Percentiles rank a stretch among this genome's conserved stretches.
Evolutionary conservation across 2,113 vertebrate genomes (phyloP).

Genomic region (Mesocricetus auratus): DNA sequence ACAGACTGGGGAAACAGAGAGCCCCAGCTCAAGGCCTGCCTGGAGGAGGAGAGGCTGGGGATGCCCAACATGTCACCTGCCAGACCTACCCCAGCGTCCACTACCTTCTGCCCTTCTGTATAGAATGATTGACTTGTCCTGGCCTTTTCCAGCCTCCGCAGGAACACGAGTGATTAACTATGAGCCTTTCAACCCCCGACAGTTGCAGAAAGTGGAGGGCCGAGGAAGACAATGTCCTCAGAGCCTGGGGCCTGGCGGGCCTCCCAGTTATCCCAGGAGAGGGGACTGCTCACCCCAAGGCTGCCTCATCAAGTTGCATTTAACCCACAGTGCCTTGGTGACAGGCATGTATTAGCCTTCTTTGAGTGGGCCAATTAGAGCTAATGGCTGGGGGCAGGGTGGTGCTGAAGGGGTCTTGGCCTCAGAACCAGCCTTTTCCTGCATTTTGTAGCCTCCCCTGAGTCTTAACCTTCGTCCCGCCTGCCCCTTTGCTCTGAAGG

Average conservation of each 20-base stretch:
- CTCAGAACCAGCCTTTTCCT: constrained; percentile 61
- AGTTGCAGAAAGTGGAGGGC: constrained; percentile 15
- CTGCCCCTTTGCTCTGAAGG: not conserved
- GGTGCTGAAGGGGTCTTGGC: constrained; percentile 57
- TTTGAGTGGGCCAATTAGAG: constrained; percentile 79
- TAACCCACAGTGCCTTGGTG: constrained; percentile 65
- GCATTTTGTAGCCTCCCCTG: not conserved
- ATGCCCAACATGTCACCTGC: not conserved
- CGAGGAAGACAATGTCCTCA: constrained; percentile 63
- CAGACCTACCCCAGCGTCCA: not conserved
- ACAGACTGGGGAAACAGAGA: not conserved
- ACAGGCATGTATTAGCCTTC: constrained; percentile 77
- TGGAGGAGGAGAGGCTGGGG: not conserved
- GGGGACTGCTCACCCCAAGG: constrained; percentile 59
- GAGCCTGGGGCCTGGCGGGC: constrained; percentile 52
- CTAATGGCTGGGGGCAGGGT: constrained; percentile 72
- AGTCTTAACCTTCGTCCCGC: not conserved
- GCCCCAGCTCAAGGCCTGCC: not conserved
- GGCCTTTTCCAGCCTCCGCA: not conserved
- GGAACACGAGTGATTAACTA: not conserved
- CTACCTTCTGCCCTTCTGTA: not conserved
- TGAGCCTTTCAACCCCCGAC: not conserved
- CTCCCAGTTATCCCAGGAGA: constrained; percentile 76
- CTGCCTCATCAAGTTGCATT: constrained; percentile 69
- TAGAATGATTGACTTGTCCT: not conserved